Evolutionary conservation across 2,888 invertebrate genomes (phyloP).

Genomic region (Oasisia sp.): DNA sequence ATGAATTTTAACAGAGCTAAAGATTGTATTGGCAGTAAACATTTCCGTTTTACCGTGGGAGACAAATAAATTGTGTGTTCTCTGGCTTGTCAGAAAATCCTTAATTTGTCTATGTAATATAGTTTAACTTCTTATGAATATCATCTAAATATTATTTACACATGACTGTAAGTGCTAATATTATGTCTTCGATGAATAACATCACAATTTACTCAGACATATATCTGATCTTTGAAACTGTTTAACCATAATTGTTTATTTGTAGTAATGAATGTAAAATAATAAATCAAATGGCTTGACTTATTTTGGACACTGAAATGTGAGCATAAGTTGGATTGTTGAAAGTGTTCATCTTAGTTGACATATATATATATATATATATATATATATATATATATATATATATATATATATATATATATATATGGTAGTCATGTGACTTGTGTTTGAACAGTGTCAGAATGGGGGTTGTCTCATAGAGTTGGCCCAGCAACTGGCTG

Average conservation of each 20-base stretch:
- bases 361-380: background rate
- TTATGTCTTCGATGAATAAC: background rate
- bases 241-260: background rate
- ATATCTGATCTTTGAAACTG: background rate
- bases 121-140: background rate
- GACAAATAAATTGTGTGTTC: no score
- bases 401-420: no score
- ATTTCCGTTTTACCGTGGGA: no score
- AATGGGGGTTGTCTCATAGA: constrained; percentile 72
- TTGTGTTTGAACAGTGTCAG: constrained; percentile 65
- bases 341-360: background rate
- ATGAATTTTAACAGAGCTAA: no score
- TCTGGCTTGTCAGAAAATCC: no score
- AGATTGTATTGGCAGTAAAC: no score
- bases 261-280: constrained; percentile 1
- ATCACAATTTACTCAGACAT: background rate
- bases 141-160: background rate
- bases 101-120: background rate
- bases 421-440: background rate
- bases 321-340: background rate
- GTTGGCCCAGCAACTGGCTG: constrained; percentile 71
- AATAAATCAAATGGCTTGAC: background rate
- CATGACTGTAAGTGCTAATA: background rate
- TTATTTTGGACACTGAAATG: background rate
- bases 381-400: background rate